A percentile compares a stretch with the other conserved stretches of the same genome.
Evolutionary conservation across 1,140 invertebrate species (phyloP).

Genomic region (Hyles euphorbiae): DNA sequence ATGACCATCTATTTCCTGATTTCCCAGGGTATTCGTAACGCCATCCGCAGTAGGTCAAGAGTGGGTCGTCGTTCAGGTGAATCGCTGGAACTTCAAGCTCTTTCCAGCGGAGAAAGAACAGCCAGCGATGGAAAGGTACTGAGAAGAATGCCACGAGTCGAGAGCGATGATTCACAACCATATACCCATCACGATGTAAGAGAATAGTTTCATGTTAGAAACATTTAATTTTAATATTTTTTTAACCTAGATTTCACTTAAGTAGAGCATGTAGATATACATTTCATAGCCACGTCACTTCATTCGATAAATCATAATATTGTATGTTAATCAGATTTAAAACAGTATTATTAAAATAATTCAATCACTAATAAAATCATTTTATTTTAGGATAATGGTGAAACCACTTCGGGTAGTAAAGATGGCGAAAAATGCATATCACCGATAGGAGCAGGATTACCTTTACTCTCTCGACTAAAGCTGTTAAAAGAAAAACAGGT

Average conservation of each 20-base stretch:
- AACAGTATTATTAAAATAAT: too few relatives aligned
- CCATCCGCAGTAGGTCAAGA: slow-evolving; percentile 71
- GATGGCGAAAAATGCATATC: slow-evolving; percentile 77
- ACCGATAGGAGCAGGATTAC: slow-evolving; percentile 88
- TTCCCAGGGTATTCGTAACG: slow-evolving; percentile 75
- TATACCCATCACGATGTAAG: slow-evolving; percentile 46
- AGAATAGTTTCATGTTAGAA: not conserved
- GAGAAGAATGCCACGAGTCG: slow-evolving; percentile 81
- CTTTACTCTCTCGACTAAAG: slow-evolving; percentile 84
- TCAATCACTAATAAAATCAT: not conserved
- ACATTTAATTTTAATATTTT: too few relatives aligned
- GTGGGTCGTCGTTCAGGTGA: slow-evolving; percentile 77
- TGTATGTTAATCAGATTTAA: too few relatives aligned
- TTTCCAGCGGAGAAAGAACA: slow-evolving; percentile 66
- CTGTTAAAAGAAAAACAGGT: slow-evolving; percentile 91
- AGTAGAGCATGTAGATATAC: too few relatives aligned
- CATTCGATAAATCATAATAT: too few relatives aligned
- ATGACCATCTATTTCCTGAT: not conserved
- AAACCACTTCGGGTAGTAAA: slow-evolving; percentile 75
- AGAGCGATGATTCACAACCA: slow-evolving; percentile 79
- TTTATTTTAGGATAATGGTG: slow-evolving; percentile 66
- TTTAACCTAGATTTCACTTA: too few relatives aligned
- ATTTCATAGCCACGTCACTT: too few relatives aligned
- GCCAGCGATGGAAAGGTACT: slow-evolving; percentile 74
- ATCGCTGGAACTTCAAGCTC: slow-evolving; percentile 80